Evolutionary conservation across 1,140 invertebrate genomes (phyloP), one percentile per base, ranked within the genome.

Genomic region (Papilio xuthus): DNA sequence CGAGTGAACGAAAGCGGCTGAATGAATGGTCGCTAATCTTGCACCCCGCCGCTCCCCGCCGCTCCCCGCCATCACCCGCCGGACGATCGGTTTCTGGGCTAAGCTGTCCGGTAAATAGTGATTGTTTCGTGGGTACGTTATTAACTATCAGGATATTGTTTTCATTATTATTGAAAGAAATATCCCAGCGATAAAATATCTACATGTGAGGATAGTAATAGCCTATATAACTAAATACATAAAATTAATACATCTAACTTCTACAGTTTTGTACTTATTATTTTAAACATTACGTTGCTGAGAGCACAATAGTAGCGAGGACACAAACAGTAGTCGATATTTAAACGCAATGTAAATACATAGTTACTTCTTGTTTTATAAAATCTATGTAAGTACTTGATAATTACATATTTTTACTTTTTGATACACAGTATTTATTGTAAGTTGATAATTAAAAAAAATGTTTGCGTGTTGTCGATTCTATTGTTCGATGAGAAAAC

Each of bases 1-100:
- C 77, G 82, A 82, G 80, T 87, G 83, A 86, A 85, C 85, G 83
- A 78, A 74, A 81, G 71, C 79, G 69, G 71, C 50, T 47, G 77
- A 79, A 79, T 81, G 79, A 84, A 79, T 84, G 80, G 84, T 70
- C 81, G 80, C 83, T 87, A 86, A 86, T 85, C 85, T 67, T 82
- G 78, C 74, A 82, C 70, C 81, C 81, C 80, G 44, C 13, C 84
- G 78, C 74, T 81, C 73, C 81, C 82, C 82, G 83, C 72, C 81
- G 81, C 83, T 85, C 84, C 83, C 84, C 84, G 9, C 83, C 74
- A 70, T 80, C 81, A 79, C 60, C 81, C 83, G 83, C 82, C 79
- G 84, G 81, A 83, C 81, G 80, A 81, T 53, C 78, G 78, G 42
- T 67, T 80, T 79, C 77, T 77, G 78, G 80, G 75, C 37, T 79